phyloP scores from a whole-genome alignment of 2,888 invertebrate species.

The Schrankia costaestrigalis region DNA sequence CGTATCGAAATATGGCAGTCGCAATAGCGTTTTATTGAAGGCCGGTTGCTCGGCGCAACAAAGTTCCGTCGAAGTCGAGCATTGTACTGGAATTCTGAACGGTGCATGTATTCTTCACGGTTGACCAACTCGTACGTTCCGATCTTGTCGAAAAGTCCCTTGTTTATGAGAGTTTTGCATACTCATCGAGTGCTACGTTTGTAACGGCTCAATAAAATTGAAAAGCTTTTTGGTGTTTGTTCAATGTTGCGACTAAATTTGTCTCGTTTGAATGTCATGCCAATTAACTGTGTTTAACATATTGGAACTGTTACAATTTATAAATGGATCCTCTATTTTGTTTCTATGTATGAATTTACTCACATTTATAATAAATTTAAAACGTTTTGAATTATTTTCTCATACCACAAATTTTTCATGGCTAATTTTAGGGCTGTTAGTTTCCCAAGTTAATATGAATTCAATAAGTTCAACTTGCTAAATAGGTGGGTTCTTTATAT shows the following conservation, averaged over 20 bases:
- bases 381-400: too few species aligned
- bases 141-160: slow-evolving; percentile 22
- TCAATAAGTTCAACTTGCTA: too few species aligned
- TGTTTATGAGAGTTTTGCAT: slow-evolving; percentile 18
- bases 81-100: slow-evolving; percentile 45
- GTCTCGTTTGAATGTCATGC: slow-evolving; percentile 2
- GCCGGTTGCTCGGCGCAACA: slow-evolving; percentile 29
- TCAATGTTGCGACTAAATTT: slow-evolving; percentile 2
- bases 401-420: too few species aligned
- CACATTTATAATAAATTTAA: too few species aligned
- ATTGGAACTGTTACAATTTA: neutral
- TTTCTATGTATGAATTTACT: too few species aligned
- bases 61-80: slow-evolving; percentile 36
- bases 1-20: slow-evolving; percentile 36
- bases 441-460: too few species aligned
- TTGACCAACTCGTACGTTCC: slow-evolving; percentile 31
- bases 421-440: too few species aligned
- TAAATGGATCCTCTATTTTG: neutral
- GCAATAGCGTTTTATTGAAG: slow-evolving; percentile 51
- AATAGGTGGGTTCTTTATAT: too few species aligned
- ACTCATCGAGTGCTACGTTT: slow-evolving; percentile 11
- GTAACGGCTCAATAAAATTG: slow-evolving; percentile 11
- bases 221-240: slow-evolving; percentile 7
- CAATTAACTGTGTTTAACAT: neutral
- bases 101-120: slow-evolving; percentile 53